Percentiles rank a stretch among this genome's conserved stretches.
phyloP scores from a whole-genome alignment of 2,797 vertebrate genomes.

The Rhyacichthys aspro region DNA sequence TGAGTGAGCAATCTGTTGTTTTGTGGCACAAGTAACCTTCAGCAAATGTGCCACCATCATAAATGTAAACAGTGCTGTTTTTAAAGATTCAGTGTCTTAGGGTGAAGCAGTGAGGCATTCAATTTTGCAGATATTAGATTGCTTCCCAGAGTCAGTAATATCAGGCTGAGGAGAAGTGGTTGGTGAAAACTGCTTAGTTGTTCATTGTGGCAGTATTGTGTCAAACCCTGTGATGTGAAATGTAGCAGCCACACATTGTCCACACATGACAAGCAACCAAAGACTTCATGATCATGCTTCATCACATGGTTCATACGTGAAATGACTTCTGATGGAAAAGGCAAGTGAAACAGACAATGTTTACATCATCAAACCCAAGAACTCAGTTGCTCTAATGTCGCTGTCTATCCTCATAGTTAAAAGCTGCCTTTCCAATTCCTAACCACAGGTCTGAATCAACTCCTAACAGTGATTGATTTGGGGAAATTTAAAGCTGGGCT shows the following conservation, averaged over 20 bases:
- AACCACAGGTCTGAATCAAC: slow-evolving; percentile 66
- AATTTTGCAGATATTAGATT: slow-evolving; percentile 46
- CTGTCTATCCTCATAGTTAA: slow-evolving; percentile 64
- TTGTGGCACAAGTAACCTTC: background rate
- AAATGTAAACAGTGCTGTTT: background rate
- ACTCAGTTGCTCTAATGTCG: slow-evolving; percentile 32
- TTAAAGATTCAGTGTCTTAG: slow-evolving; percentile 3
- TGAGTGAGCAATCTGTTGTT: slow-evolving; percentile 16
- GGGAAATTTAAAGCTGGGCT: slow-evolving; percentile 70
- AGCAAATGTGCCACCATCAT: slow-evolving; percentile 6
- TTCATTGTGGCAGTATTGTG: background rate
- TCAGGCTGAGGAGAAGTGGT: background rate
- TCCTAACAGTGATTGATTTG: slow-evolving; percentile 73
- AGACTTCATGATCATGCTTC: background rate
- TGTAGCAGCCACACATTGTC: background rate
- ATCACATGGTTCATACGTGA: slow-evolving; percentile 12
- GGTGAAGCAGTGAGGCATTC: slow-evolving; percentile 23
- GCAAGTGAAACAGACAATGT: background rate
- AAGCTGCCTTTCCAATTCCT: slow-evolving; percentile 54
- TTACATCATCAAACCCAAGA: background rate
- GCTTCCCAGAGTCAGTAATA: slow-evolving; percentile 29
- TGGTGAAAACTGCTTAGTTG: background rate
- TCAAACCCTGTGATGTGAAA: slow-evolving; percentile 26
- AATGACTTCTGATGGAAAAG: slow-evolving; percentile 20
- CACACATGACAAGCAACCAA: slow-evolving; percentile 12